These are phyloP conservation scores for Conus canariensis DNA, from an alignment of 2,888 invertebrate species.

Conservation along the genomic window DNA sequence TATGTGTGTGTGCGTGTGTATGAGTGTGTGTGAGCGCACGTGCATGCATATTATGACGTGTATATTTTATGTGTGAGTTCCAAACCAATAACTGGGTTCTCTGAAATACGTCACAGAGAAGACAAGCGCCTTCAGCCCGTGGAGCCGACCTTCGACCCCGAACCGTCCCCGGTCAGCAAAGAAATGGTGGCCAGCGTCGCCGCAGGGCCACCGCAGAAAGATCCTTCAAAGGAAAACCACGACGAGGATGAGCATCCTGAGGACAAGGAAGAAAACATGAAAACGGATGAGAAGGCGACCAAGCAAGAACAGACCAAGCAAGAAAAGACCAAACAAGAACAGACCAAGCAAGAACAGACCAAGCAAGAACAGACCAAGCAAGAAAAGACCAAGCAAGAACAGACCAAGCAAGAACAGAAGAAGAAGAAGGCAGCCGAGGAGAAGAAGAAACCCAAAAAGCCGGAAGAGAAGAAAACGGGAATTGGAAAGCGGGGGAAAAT, in stretches of 20 bases:
- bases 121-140: slow-evolving; percentile 27
- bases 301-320: neutral
- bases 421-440: slow-evolving; percentile 2
- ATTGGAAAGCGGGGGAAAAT: neutral
- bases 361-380: no score
- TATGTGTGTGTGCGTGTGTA: no score
- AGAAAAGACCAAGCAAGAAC: neutral
- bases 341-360: no score
- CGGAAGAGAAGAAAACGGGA: slow-evolving; percentile 5
- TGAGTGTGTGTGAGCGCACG: no score
- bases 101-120: neutral
- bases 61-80: no score
- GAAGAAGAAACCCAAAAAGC: neutral
- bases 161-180: neutral
- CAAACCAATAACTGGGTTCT: no score
- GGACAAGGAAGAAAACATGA: neutral
- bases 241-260: neutral
- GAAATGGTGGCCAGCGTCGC: neutral
- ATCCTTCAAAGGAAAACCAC: neutral
- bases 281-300: slow-evolving; percentile 3
- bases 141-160: neutral
- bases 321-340: no score
- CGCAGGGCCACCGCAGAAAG: neutral
- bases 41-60: no score
- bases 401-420: neutral